Evolutionary conservation across 2,797 vertebrate species (phyloP), one percentile per base, ranked within the genome.

Genomic region (Diplodus puntazzo): DNA sequence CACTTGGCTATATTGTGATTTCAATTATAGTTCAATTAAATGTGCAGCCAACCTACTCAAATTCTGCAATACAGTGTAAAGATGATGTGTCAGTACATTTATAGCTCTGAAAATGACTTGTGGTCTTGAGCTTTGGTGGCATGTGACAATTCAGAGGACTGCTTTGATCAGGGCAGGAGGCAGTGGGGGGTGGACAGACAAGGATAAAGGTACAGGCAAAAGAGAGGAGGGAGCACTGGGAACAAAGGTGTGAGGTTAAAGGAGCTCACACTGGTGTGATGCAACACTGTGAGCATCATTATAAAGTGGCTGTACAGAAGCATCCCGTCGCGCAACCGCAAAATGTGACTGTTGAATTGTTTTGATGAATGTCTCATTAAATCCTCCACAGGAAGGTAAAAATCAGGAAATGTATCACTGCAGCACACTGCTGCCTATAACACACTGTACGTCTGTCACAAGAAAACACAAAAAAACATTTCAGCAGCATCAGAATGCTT

Each of bases 221-320:
- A 11, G 1, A 60, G 53, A 75, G 48, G 10, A 12, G 46, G 20
- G 46, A 79, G 7, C 67, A 50, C 10, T 5, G 18, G 60, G 50
- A 77, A 57, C 23, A 11, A 53, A 61, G 39, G 70, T 69, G 43
- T 18, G 11, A 46, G 46, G 42, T 50, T 27, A 72, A 14, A n/a
- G 2, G 13, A 34, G 20, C 25, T 53, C 20, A 20, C 46, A 11
- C 21, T 30, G 18, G 17, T 52, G 62, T 27, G 42, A 55, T n/a
- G 2, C n/a, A 20, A 18, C 23, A 48, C 25, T 14, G 17, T 7
- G 63, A 49, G 17, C 59, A 49, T 71, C 55, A 39, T 54, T 64
- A 48, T 48, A 7, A 59, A 11, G 16, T 1, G 14, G 11, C 4
- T 50, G 21, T 7, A 43, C 10, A 17, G 27, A 39, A 20, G 2